A percentile compares a stretch with the other conserved stretches of the same genome.
These are phyloP conservation scores for Archilochus colubris DNA, from an alignment of 2,113 vertebrate species.

Conservation along the genomic window DNA sequence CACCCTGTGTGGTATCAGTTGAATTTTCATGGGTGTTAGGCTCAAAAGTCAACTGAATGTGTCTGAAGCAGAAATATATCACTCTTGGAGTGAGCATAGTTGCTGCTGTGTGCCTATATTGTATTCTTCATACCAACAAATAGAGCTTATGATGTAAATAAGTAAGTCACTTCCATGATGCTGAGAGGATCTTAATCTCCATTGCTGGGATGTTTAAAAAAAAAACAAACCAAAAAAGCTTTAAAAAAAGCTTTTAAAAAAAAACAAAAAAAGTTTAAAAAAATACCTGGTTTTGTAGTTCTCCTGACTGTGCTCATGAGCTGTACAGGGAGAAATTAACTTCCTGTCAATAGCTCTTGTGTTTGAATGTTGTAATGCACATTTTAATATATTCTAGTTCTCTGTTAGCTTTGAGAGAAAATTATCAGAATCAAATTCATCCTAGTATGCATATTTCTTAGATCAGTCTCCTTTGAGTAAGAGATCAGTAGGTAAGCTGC, in stretches of 20 bases:
- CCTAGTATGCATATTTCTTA: rapidly evolving
- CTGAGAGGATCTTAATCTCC: not conserved
- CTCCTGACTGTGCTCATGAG: not conserved
- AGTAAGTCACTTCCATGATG: not conserved
- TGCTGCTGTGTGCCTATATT: not conserved
- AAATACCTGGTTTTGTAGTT: not conserved
- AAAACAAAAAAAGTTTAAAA: not conserved
- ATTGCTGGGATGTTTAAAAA: not conserved
- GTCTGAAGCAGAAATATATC: not conserved
- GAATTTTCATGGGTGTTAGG: not conserved
- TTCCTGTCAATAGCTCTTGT: not conserved
- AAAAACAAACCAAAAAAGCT: too few species aligned
- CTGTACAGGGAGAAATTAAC: not conserved
- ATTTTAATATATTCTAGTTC: not conserved
- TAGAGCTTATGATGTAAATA: not conserved
- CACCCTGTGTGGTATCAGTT: not conserved
- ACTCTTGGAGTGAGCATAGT: not conserved
- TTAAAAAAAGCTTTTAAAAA: not conserved
- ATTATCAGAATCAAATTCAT: not conserved
- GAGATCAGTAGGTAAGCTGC: not conserved
- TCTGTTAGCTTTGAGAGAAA: not conserved
- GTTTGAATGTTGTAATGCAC: not conserved
- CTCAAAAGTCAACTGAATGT: not conserved
- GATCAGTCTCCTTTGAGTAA: not conserved
- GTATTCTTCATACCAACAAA: not conserved